Evolutionary conservation across 2,888 invertebrate genomes (phyloP), one percentile per base, ranked within the genome.

Genomic region (Lasioglossum villosulum): DNA sequence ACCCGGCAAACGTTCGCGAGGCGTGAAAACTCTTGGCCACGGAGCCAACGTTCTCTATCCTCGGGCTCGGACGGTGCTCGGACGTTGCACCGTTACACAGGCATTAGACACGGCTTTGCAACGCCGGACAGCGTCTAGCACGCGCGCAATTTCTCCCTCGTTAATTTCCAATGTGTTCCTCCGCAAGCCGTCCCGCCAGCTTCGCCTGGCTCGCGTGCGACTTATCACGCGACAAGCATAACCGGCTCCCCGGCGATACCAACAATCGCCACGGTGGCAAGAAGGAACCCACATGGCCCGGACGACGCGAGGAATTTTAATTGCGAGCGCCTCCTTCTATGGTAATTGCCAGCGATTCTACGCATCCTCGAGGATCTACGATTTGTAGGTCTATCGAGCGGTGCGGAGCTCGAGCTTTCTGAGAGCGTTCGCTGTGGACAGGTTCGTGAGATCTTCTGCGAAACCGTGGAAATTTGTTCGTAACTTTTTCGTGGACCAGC

Each of bases 31-130:
- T 90, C 87, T 86, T 88, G 90, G 90, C 88, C 91, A 86, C 89
- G 90, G 88, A 92, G 92, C 92, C 93, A 92, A 92, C 92, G 92
- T 90, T 92, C 92, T 93, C 89, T 92, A 90, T 92, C 92, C 92
- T 93, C 92, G 93, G 93, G 92, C 92, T 52, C 90, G 92, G 90
- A 91, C 92, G 89, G 71, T 86, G 39, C 34, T 90, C 91, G 92
- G 92, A 90, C 92, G 86, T 92, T 93, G 91, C 93, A 92, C 90
- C 90, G 89, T 89, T 86, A 86, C 83, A 87, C 39, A 39, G 75
- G 83, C 86, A 74, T 91, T 89, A 89, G 87, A 89, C 88, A 85
- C 86, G 86, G 88, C 91, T 89, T 45, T 90, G 91, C 91, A 92
- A 88, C 88, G 80, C 82, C 74, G 71, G 73, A 68, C 84, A 81